Base-by-base conservation (phyloP, 2,113 vertebrate species). In the Sapajus apella region DNA sequence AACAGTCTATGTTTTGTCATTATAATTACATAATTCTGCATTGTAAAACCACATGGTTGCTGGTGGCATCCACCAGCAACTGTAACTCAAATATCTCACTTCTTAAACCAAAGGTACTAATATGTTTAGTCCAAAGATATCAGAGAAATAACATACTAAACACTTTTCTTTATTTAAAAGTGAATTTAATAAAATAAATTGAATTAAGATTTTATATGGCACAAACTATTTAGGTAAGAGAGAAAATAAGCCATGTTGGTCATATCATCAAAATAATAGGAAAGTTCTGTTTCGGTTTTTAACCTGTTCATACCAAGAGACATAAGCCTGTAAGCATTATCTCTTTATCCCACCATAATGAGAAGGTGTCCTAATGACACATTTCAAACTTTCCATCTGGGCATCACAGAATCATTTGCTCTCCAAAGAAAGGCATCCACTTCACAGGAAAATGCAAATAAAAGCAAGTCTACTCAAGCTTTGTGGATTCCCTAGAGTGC, bases 111-210 rank as follows among this genome's bases (percentile, higher is more conserved):
- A 82, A 88, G 14, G 23, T 8, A 81, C 2, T 3, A 25, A 45
- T 87, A 50, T 35, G 61, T 64, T 43, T 94, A 75, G 18, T 5
- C 3, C 20, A 64, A 80, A 90, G 11, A 76, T 66, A 13, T 72
- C n/a, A 81, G 25, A 89, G 27, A 56, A 83, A 90, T 35, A 93
- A 72, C 5, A 81, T 72, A 77, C 43, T 47, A 58, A 32, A 73
- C 37, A 66, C 35, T 91, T 77, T 68, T 25, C 7, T 47, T 77
- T 86, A 75, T 35, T 86, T 85, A 93, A 94, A 94, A 91, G 55
- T 92, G 61, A 58, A 8, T 68, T 3, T 73, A 90, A 82, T 17
- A 73, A 83, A 76, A 66, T 55, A 66, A 58, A 83, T 68, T 90
- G 35, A 89, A 5, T 86, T n/a, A 84, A 96, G 14, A 43, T 50